phyloP scores from a whole-genome alignment of 2,888 invertebrate species.

The Alitta virens region DNA sequence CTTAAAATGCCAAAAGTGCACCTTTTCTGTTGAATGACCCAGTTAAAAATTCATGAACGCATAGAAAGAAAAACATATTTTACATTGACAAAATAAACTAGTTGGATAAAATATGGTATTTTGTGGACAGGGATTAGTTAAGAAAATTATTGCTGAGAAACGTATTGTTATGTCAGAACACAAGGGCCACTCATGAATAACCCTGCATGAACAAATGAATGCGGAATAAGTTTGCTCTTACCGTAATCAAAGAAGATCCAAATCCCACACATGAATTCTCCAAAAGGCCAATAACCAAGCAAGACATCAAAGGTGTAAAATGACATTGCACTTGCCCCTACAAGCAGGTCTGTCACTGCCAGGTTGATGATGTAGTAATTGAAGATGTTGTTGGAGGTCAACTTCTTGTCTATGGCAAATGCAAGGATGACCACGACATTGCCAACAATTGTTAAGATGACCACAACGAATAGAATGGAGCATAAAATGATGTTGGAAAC shows the following conservation, averaged over 20 bases:
- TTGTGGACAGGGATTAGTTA: no score
- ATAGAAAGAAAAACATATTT: no score
- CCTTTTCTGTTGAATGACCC: no score
- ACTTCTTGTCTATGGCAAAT: constrained; percentile 41
- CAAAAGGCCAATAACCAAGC: constrained; percentile 53
- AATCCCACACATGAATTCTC: constrained; percentile 45
- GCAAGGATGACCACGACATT: constrained; percentile 50
- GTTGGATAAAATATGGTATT: no score
- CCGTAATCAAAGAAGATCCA: constrained; percentile 56
- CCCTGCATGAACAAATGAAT: no score
- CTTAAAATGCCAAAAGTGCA: no score
- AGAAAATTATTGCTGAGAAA: no score
- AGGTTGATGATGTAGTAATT: constrained; percentile 44
- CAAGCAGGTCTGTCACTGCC: constrained; percentile 45
- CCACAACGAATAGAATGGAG: constrained; percentile 32
- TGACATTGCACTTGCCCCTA: constrained; percentile 50
- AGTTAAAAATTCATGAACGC: no score
- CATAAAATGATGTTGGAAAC: constrained; percentile 28
- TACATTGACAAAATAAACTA: no score
- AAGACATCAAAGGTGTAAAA: constrained; percentile 48
- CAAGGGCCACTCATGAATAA: no score
- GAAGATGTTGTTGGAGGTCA: constrained; percentile 46
- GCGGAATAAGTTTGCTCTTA: constrained; percentile 52
- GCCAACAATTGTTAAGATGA: constrained; percentile 40
- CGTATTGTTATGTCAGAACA: no score